Percentiles rank a stretch among this genome's conserved stretches.
Conservation (phyloP, 2,888 invertebrate species). For the Flexamia atlantica region DNA sequence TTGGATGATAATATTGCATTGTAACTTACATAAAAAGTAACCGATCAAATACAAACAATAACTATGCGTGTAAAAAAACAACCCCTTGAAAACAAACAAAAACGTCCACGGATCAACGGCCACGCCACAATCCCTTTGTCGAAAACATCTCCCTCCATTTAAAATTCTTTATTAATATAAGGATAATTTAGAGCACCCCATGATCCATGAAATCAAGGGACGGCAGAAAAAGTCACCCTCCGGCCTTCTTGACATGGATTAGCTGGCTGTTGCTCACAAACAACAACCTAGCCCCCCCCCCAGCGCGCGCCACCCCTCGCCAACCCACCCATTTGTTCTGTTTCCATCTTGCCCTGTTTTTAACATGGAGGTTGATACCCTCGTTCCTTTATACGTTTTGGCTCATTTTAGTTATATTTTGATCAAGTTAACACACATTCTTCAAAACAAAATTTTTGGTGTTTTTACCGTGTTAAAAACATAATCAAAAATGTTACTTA, state of each 20-base stretch:
- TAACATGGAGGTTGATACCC: slow-evolving; percentile 25
- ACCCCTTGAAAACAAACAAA: background rate
- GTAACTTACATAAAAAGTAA: too few species aligned
- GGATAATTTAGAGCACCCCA: slow-evolving; percentile 50
- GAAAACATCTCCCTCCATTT: slow-evolving; percentile 1
- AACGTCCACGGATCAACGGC: slow-evolving; percentile 26
- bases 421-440: background rate
- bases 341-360: slow-evolving; percentile 56
- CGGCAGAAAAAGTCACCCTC: background rate
- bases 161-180: slow-evolving; percentile 23
- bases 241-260: slow-evolving; percentile 49
- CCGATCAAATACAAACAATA: too few species aligned
- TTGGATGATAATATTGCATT: too few species aligned
- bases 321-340: slow-evolving; percentile 57
- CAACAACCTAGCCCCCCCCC: slow-evolving; percentile 62
- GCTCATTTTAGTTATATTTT: background rate
- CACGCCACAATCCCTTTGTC: background rate
- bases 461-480: too few species aligned
- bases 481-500: too few species aligned
- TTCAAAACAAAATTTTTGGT: too few species aligned
- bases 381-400: background rate
- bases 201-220: slow-evolving; percentile 35
- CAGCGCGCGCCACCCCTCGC: slow-evolving; percentile 63
- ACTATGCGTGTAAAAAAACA: too few species aligned
- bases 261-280: slow-evolving; percentile 50